Conservation (phyloP, 2,797 vertebrate genomes). For the Zalophus californianus region DNA sequence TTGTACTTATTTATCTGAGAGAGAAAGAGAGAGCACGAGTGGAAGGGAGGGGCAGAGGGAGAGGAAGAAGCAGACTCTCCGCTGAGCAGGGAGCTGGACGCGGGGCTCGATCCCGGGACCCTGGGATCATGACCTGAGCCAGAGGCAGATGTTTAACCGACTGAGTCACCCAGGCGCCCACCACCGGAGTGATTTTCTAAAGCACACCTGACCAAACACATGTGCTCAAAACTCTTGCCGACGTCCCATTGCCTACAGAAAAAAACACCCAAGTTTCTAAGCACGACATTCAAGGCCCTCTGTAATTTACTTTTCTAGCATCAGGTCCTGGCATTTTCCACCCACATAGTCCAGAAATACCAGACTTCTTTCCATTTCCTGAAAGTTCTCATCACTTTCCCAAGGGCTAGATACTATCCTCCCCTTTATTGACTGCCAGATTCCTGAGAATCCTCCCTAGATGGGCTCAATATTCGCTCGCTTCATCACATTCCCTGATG, state of each 20-base stretch:
- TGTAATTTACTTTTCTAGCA: neutral
- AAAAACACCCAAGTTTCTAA: neutral
- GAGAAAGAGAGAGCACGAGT: no score
- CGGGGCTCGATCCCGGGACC: no score
- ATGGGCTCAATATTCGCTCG: neutral
- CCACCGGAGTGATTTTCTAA: neutral
- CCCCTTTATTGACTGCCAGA: neutral
- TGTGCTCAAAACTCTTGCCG: neutral
- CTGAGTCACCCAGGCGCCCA: neutral
- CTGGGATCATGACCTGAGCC: no score
- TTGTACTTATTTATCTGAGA: no score
- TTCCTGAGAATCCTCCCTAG: neutral
- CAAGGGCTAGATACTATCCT: neutral
- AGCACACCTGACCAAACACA: neutral
- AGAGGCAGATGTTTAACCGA: neutral
- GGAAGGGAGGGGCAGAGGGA: no score
- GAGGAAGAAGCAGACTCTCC: no score
- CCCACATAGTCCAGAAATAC: constrained; percentile 46
- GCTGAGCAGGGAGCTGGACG: no score
- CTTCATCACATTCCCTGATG: neutral
- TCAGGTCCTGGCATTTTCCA: constrained; percentile 15
- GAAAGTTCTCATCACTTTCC: neutral
- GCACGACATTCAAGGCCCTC: neutral
- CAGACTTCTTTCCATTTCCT: neutral
- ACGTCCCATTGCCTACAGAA: neutral